Percentiles rank a stretch among this genome's conserved stretches.
Conservation (phyloP, 2,888 invertebrate species). For the Aleiodes leptofemur region DNA sequence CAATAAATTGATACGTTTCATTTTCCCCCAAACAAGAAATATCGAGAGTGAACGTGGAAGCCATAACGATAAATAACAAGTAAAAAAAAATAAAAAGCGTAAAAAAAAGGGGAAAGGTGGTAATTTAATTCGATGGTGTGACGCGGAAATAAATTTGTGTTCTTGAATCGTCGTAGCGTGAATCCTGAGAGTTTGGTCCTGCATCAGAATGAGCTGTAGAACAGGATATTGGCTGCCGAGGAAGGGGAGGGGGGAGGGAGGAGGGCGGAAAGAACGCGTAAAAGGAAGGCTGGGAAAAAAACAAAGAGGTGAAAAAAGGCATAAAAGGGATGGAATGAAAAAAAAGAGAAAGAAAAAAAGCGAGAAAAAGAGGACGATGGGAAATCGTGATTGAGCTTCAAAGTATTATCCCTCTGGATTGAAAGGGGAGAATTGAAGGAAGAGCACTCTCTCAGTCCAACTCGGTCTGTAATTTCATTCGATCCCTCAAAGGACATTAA, state of each 20-base stretch:
- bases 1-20: slow-evolving; percentile 14
- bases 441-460: background rate
- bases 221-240: slow-evolving; percentile 55
- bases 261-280: slow-evolving; percentile 1
- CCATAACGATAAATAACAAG: slow-evolving; percentile 31
- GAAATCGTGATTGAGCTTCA: slow-evolving; percentile 51
- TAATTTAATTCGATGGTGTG: slow-evolving; percentile 33
- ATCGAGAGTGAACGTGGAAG: slow-evolving; percentile 7
- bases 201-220: slow-evolving; percentile 61
- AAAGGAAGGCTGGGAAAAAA: slow-evolving; percentile 14
- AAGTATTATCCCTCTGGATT: slow-evolving; percentile 34
- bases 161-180: slow-evolving; percentile 38
- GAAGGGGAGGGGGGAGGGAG: background rate
- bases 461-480: background rate
- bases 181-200: slow-evolving; percentile 47
- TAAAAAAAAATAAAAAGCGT: background rate
- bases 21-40: background rate
- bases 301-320: slow-evolving; percentile 3
- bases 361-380: slow-evolving; percentile 24
- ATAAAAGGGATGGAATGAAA: slow-evolving; percentile 16
- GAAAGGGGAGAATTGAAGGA: background rate
- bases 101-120: background rate
- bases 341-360: slow-evolving; percentile 9
- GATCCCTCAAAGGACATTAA: background rate
- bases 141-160: slow-evolving; percentile 38